Base-by-base conservation (phyloP, 2,797 vertebrate genomes). In the Cheirogaleus major region DNA sequence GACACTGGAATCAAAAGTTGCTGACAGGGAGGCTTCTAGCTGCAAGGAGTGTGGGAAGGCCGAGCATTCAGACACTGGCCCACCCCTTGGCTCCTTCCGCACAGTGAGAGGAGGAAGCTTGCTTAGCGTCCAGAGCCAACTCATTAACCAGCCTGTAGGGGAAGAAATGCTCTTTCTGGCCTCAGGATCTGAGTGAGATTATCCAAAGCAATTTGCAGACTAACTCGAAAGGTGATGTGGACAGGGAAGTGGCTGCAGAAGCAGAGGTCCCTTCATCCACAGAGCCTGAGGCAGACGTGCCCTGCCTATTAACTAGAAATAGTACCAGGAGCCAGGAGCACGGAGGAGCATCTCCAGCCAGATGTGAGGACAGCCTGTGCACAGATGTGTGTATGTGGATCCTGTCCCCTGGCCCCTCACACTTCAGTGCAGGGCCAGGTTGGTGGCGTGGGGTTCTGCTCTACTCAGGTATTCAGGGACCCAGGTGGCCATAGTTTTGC, bases 141-240 rank as follows among this genome's bases (percentile, higher is more conserved):
- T 38, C 70, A 63, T 84, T 95, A 85, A 30, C 63, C 61, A 91
- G 76, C 57, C 76, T n/a, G 35, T n/a, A 61, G 80, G 92, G 70
- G 41, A 57, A 65, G 76, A 90, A 65, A 73, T 35, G 50, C 20
- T 67, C 89, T 90, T 92, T 91, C 57, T 85, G 93, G 84, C 55
- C 52, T 95, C 38, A 0, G 72, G 50, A 95, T 38, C 41, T 1
- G 2, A 93, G 65, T 1, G 4, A 89, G 59, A 85, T 73, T 89
- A 57, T 95, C 92, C 50, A 76, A 20, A 97, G 76, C 81, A 48
- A 89, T 96, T 89, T 95, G 41, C 14, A 61, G 79, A 63, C 38
- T 55, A 45, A 91, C 70, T 76, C 91, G 96, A 87, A 88, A 70
- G 61, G 52, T 55, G 32, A 78, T 5, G 0, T 1, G 17, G 38